Conservation (phyloP, 1,140 invertebrate genomes). For the Cotesia typhae region DNA sequence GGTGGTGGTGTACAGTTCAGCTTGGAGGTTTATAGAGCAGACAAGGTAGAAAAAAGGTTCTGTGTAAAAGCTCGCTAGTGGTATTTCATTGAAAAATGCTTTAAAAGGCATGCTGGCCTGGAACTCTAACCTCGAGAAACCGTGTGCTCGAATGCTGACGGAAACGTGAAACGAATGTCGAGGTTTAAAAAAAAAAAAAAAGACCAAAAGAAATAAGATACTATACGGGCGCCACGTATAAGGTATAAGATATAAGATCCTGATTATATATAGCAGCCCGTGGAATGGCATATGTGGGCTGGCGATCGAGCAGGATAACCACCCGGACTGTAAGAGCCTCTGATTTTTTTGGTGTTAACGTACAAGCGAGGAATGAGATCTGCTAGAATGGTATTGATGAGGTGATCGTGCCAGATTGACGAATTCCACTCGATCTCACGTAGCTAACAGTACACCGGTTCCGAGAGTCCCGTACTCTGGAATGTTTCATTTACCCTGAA, state of each 20-base stretch:
- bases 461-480: neutral
- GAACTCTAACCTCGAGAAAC: neutral
- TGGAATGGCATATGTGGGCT: neutral
- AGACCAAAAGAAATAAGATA: slow-evolving; percentile 17
- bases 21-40: neutral
- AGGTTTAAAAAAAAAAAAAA: slow-evolving; percentile 49
- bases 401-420: slow-evolving; percentile 47
- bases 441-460: slow-evolving; percentile 2
- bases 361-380: slow-evolving; percentile 32
- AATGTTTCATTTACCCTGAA: too few relatives aligned
- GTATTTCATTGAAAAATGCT: slow-evolving; percentile 51
- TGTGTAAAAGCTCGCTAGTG: slow-evolving; percentile 23
- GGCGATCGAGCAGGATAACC: neutral
- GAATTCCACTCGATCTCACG: slow-evolving; percentile 53
- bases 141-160: slow-evolving; percentile 30
- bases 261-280: slow-evolving; percentile 21
- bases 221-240: slow-evolving; percentile 37
- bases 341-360: slow-evolving; percentile 32
- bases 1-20: neutral
- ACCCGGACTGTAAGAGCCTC: slow-evolving; percentile 23
- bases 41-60: slow-evolving; percentile 21
- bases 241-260: slow-evolving; percentile 4
- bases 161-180: slow-evolving; percentile 50
- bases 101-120: slow-evolving; percentile 15
- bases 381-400: slow-evolving; percentile 25